Conservation (phyloP, 2,797 vertebrate genomes). For the Sebastolobus altivelis region DNA sequence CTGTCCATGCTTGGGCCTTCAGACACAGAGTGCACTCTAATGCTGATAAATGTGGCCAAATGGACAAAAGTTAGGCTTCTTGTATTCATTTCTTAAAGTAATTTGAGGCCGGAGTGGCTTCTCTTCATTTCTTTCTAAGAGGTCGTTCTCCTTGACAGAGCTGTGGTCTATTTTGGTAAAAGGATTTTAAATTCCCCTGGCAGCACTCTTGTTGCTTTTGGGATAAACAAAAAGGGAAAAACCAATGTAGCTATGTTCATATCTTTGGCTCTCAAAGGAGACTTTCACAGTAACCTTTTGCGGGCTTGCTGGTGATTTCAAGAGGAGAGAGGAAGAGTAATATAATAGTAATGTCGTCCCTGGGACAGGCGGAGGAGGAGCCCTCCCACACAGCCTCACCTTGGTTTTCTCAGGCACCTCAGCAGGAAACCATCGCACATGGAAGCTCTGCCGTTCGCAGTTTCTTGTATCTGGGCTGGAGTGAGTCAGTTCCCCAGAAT, state of each 20-base stretch:
- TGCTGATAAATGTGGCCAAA: constrained; percentile 21
- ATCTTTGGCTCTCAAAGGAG: constrained; percentile 64
- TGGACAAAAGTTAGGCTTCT: constrained; percentile 30
- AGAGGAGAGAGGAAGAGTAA: constrained; percentile 55
- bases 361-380: constrained; percentile 63
- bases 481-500: constrained; percentile 80
- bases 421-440: constrained; percentile 63
- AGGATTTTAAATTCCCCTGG: constrained; percentile 74
- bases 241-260: constrained; percentile 42
- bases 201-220: constrained; percentile 68
- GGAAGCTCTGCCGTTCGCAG: constrained; percentile 61
- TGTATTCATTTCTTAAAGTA: constrained; percentile 50
- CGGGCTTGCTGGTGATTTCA: constrained; percentile 47
- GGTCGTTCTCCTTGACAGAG: constrained; percentile 55
- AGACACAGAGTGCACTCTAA: constrained; percentile 23
- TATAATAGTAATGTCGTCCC: constrained; percentile 61
- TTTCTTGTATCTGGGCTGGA: constrained; percentile 62
- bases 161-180: constrained; percentile 73
- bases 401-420: constrained; percentile 68
- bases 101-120: constrained; percentile 49
- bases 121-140: constrained; percentile 55
- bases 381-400: constrained; percentile 73
- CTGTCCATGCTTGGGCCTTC: constrained; percentile 18
- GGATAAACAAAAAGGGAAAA: constrained; percentile 68
- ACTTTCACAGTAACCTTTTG: constrained; percentile 58